These are phyloP conservation scores for Tetheella fluctuosa DNA, from an alignment of 2,888 invertebrate species.

Conservation along the genomic window DNA sequence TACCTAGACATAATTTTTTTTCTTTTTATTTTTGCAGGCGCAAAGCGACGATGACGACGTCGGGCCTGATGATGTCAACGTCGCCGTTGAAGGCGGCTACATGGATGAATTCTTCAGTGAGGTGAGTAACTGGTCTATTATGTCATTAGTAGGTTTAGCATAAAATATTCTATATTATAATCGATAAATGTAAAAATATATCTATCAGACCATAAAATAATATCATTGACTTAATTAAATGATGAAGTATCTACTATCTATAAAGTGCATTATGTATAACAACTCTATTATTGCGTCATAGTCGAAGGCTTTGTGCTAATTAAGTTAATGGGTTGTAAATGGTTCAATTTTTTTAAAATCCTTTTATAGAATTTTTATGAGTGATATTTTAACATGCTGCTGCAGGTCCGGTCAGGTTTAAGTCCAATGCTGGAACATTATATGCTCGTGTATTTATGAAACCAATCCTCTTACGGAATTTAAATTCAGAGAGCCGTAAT, in stretches of 20 bases:
- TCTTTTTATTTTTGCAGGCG: constrained; percentile 86
- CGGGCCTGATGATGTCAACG: constrained; percentile 97
- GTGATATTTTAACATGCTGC: neutral
- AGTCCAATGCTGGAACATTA: neutral
- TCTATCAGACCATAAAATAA: neutral
- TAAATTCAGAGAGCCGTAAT: neutral
- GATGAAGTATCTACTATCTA: no score
- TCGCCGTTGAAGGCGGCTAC: constrained; percentile 97
- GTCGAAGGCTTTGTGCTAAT: constrained; percentile 36
- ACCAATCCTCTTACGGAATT: neutral
- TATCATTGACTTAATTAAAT: neutral
- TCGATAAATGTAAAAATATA: neutral
- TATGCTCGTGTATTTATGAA: neutral
- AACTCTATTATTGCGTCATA: constrained; percentile 27
- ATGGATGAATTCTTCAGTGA: constrained; percentile 99
- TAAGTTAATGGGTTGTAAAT: constrained; percentile 28
- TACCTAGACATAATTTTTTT: no score
- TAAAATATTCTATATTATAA: neutral
- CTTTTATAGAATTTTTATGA: neutral
- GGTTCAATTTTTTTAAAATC: constrained; percentile 22
- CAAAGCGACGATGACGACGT: constrained; percentile 99
- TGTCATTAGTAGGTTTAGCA: neutral
- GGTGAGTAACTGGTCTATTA: constrained; percentile 82
- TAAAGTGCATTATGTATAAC: constrained; percentile 11
- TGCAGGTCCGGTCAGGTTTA: no score